Evolutionary conservation across 2,113 vertebrate genomes (phyloP).

Genomic region (Nibea coibor): DNA sequence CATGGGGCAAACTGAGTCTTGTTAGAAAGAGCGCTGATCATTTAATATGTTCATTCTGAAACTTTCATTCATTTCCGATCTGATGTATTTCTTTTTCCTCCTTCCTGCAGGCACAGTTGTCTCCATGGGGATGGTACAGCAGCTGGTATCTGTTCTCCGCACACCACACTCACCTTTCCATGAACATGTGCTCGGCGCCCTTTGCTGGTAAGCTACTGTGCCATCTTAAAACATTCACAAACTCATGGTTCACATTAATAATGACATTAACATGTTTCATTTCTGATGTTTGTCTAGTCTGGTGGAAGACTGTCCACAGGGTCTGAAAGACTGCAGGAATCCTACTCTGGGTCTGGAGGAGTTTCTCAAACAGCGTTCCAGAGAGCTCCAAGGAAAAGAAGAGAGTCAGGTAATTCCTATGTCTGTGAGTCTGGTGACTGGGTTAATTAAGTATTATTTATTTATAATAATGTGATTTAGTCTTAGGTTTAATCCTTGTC

Average conservation of each 20-base stretch:
- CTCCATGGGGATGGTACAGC: constrained; percentile 94
- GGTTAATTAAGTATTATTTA: neutral
- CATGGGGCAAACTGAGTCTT: too few species aligned
- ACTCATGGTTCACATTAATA: neutral
- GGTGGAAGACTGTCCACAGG: constrained; percentile 87
- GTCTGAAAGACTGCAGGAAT: constrained; percentile 85
- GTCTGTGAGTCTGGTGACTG: neutral
- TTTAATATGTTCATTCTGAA: neutral
- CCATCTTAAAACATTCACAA: neutral
- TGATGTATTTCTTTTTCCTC: neutral
- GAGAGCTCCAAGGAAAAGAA: constrained; percentile 85
- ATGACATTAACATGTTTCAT: neutral
- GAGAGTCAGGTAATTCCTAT: constrained; percentile 86
- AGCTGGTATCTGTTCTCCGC: constrained; percentile 86
- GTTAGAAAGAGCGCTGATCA: neutral
- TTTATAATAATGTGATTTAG: neutral
- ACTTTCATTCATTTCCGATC: neutral
- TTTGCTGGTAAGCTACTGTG: constrained; percentile 86
- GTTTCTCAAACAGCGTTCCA: constrained; percentile 84
- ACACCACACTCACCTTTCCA: constrained; percentile 81
- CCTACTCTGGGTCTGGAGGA: constrained; percentile 87
- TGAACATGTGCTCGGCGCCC: constrained; percentile 86
- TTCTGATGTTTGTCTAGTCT: constrained; percentile 78
- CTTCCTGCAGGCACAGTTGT: constrained; percentile 84
- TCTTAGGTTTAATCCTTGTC: neutral